Base-by-base conservation (phyloP, 2,888 invertebrate species). In the Ischnus inquisitorius region DNA sequence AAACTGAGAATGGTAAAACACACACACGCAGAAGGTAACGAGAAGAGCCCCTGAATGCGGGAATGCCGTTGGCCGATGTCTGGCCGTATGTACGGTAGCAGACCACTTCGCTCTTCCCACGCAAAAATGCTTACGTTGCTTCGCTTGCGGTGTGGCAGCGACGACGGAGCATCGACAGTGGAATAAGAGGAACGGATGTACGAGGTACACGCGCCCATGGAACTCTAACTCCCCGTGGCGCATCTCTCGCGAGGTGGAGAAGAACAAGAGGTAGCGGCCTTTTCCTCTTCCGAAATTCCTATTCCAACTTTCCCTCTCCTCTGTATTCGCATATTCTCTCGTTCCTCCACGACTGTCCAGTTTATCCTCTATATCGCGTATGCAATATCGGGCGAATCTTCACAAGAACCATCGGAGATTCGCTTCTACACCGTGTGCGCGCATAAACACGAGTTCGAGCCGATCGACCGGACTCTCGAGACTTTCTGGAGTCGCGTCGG, bases 61-160 rank as follows among this genome's bases (percentile, higher is more conserved):
- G 79, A 79, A 87, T 76, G 85, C 54, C 72, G 85, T 74, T 80
- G 86, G 62, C 65, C 85, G 85, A 86, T 89, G 88, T 86, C 89
- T 88, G 88, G 80, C 85, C 8, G 8, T 88, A 89, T 87, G 88
- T 88, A 87, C 85, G 85, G 84, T 87, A 86, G 77, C 86, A 76
- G 86, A 90, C 88, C 88, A 89, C 88, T 89, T 86, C 83, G 85
- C 60, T 64, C 68, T 90, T 91, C 88, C 86, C 90, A 88, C 88
- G 89, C 87, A 88, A 89, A 92, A 92, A 88, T 90, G 91, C 91
- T 91, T 90, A 89, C 91, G 89, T 86, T 89, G 90, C 90, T 86
- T 81, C 83, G 54, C 54, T 57, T 51, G 78, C 19, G 77, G 25
- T 34, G 68, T 25, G 60, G 28, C 14, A 28, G 5, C 74, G 25